Base-by-base conservation (phyloP, 2,113 vertebrate genomes). In the Salvelinus fontinalis region DNA sequence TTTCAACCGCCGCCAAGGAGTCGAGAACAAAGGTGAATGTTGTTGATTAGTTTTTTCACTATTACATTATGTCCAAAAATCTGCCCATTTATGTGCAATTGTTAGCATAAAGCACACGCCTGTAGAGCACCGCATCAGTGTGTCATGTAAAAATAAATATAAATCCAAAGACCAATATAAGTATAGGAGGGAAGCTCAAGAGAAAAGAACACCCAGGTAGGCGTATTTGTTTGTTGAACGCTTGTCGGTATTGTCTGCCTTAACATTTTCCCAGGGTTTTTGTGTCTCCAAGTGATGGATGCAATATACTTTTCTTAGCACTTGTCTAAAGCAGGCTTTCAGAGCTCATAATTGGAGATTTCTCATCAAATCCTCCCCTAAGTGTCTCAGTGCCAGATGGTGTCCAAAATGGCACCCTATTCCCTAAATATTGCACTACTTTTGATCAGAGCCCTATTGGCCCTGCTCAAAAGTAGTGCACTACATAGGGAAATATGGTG, bases 291-390 rank as follows among this genome's bases (percentile, higher is more conserved):
- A n/a, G 59, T 24, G 65, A 29, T 67, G 11, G 26, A 24, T 67
- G 24, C 11, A 24, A 22, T 62, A 8, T 62, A 16, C 59, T 29
- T 14, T 67, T 67, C 4, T 67, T 11, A 67, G 65, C 65, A 14
- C 22, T 31, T 67, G 65, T 67, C 11, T 29, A 29, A 31, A 27
- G 65, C 24, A 27, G 26, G 26, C 26, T 27, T 67, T 29, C 24
- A 24, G 24, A 67, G 62, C 62, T 64, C 62, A 26, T 64, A 64
- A 16, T 16, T 11, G 4, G 26, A 62, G 71, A 62, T 48, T 60
- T 73, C 57, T 11, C 44, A n/a, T 27, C 54, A 62, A 73, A 64
- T 73, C 71, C 71, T 44, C 27, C 29, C 71, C 39, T 34, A 31
- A 22, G n/a, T 62, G 59, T 62, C 9, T 73, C 27, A 59, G 29